Percentiles rank a stretch among this genome's conserved stretches.
phyloP scores from a whole-genome alignment of 1,140 invertebrate genomes.

The Apis cerana region DNA sequence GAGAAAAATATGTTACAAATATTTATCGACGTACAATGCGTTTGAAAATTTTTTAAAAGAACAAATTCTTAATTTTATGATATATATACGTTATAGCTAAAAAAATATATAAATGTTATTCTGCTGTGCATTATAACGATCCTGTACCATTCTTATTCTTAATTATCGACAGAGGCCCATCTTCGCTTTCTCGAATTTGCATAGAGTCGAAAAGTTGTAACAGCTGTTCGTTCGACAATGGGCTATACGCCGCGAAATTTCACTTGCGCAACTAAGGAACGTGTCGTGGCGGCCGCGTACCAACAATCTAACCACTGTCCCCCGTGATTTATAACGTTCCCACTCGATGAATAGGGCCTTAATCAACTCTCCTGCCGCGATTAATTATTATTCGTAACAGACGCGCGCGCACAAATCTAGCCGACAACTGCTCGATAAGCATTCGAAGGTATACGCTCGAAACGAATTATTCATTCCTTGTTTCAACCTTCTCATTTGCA shows the following conservation, averaged over 20 bases:
- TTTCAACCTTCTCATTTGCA: background rate
- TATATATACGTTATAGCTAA: too few relatives aligned
- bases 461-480: background rate
- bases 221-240: constrained; percentile 16
- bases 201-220: background rate
- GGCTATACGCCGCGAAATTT: constrained; percentile 29
- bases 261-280: constrained; percentile 17
- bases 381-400: constrained; percentile 54
- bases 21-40: too few relatives aligned
- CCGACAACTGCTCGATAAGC: background rate
- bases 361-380: constrained; percentile 46
- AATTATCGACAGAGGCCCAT: background rate
- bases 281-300: background rate
- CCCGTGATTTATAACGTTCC: constrained; percentile 50
- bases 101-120: too few relatives aligned
- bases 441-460: background rate
- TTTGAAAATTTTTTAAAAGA: too few relatives aligned
- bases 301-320: constrained; percentile 23
- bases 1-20: too few relatives aligned
- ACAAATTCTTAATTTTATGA: too few relatives aligned
- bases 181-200: background rate
- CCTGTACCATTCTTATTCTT: too few relatives aligned
- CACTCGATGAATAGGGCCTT: constrained; percentile 51
- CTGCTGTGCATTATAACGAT: too few relatives aligned
- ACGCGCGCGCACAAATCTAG: background rate